Evolutionary conservation across 2,113 vertebrate genomes (phyloP).

Genomic region (Pholis gunnellus): DNA sequence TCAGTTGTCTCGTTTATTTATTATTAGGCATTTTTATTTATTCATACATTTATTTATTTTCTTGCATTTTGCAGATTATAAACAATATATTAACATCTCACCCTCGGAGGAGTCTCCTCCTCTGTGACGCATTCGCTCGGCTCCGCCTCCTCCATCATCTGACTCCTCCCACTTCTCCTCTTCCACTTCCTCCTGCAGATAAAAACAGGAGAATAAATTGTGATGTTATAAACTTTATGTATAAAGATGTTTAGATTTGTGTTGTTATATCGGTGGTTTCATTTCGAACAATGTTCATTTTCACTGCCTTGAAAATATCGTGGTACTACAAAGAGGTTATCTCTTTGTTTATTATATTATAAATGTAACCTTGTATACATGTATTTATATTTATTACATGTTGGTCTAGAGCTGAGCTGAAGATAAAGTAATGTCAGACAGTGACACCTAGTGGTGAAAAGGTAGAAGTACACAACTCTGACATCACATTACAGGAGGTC

Average conservation of each 20-base stretch:
- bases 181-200: background rate
- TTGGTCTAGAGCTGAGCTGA: too few relatives aligned
- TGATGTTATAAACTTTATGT: background rate
- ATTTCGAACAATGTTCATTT: background rate
- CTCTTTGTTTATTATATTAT: background rate
- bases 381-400: background rate
- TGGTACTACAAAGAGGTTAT: background rate
- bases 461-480: background rate
- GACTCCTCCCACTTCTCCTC: background rate
- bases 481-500: background rate
- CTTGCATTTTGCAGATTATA: background rate
- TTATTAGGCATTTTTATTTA: background rate
- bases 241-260: background rate
- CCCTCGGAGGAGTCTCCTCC: conserved; percentile 31
- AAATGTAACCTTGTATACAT: background rate
- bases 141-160: conserved; percentile 50
- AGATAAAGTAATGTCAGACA: background rate
- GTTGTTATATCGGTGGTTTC: background rate
- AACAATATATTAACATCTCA: conserved; percentile 10
- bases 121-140: background rate
- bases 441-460: background rate
- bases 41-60: background rate
- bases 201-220: background rate
- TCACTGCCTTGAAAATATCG: background rate
- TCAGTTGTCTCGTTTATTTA: background rate